Evolutionary conservation across 2,888 invertebrate genomes (phyloP), one percentile per base, ranked within the genome.

Genomic region (Steinernema carpocapsae): DNA sequence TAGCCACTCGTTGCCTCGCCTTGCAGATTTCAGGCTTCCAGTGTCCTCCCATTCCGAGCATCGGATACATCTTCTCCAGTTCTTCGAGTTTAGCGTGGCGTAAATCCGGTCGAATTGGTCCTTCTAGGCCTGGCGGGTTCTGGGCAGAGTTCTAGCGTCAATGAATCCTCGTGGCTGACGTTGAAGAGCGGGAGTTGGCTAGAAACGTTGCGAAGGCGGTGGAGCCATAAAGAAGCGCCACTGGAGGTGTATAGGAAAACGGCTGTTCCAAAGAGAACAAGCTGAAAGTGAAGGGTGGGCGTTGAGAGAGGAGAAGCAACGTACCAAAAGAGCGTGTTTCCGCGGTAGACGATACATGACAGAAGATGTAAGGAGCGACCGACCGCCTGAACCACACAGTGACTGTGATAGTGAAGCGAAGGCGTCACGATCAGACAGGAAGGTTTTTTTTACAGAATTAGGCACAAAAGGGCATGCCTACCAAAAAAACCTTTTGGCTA

Each of bases 31-130:
- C 89, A 0, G 97, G 97, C 72, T 90, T 90, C 89, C 92, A 94
- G 77, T 92, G 91, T n/a, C 96, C 96, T 14, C 97, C 97, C 37
- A 91, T 90, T 77, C 91, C 91, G 75, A 95, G 89, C 87, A 92
- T 91, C 0, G 91, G 90, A 77, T 88, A 88, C 82, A 91, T 91
- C 82, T 90, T 91, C 76, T 90, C 91, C 17, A 85, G 70, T 22
- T 76, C 64, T 77, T 90, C 88, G 73, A 92, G 91, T 19, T 92
- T 89, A 45, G 86, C 85, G 26, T 75, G 81, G 70, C 87, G 87
- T 72, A 84, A 74, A 80, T 82, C 86, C 0, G 86, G 85, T 0
- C 80, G 79, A 26, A 87, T 85, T 1, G 84, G 84, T 1, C 87
- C 87, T 24, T 84, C 80, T 12, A 84, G 72, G n/a, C 37, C 70